Percentiles rank a stretch among this genome's conserved stretches.
Conservation (phyloP, 2,888 invertebrate genomes). For the Uloborus plumipes region DNA sequence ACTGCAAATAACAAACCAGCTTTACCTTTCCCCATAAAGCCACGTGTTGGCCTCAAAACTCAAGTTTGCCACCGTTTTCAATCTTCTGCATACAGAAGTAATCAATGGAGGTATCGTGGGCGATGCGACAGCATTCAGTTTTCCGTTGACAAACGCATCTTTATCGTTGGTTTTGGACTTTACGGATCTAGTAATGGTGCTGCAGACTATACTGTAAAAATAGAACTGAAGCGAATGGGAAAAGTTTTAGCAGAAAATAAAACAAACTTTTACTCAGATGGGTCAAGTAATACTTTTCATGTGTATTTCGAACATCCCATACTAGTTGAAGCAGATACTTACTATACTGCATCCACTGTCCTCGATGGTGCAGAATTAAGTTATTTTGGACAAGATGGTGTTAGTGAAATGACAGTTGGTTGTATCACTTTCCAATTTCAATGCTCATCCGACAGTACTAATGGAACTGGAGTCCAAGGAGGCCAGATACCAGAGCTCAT, state of each 20-base stretch:
- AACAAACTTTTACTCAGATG: constrained; percentile 95
- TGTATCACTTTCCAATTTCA: constrained; percentile 97
- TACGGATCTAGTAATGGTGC: constrained; percentile 97
- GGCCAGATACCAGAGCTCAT: constrained; percentile 97
- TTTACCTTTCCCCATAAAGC: constrained; percentile 85
- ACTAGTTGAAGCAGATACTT: constrained; percentile 89
- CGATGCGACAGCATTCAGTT: constrained; percentile 97
- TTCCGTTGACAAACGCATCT: constrained; percentile 94
- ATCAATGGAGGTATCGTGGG: constrained; percentile 97
- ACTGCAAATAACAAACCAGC: constrained; percentile 85
- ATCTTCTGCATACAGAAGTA: constrained; percentile 95
- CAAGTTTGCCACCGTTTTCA: constrained; percentile 96
- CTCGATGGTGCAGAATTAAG: constrained; percentile 93
- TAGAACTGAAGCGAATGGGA: constrained; percentile 91
- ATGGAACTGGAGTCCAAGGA: constrained; percentile 96
- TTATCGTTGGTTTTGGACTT: constrained; percentile 94
- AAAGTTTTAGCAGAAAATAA: constrained; percentile 89
- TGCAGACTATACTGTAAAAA: constrained; percentile 93
- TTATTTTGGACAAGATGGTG: constrained; percentile 97
- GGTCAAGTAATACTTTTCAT: constrained; percentile 95
- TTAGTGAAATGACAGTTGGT: constrained; percentile 93
- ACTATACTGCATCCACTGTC: constrained; percentile 95
- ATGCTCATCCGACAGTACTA: constrained; percentile 96
- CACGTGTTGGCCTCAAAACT: constrained; percentile 88
- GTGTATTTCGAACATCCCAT: constrained; percentile 84